These are phyloP conservation scores for Stomatorhinus ivindoensis DNA, from an alignment of 2,113 vertebrate species.

Conservation along the genomic window DNA sequence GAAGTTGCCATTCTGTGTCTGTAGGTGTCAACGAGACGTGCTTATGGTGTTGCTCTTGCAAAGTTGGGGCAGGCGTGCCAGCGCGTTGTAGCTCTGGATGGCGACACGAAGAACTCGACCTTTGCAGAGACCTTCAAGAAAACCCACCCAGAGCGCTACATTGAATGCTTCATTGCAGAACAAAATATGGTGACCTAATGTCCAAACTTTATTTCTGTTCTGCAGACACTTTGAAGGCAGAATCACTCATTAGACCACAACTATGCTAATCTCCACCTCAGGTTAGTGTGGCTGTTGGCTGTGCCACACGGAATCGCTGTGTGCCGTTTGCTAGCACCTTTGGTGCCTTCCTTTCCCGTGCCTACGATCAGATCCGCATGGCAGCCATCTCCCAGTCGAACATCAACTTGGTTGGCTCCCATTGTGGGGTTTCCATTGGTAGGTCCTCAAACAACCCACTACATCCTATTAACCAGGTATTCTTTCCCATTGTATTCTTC, in stretches of 20 bases:
- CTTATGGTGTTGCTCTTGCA: slow-evolving; percentile 69
- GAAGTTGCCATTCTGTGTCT: neutral
- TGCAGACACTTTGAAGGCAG: neutral
- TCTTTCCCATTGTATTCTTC: neutral
- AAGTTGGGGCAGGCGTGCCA: slow-evolving; percentile 63
- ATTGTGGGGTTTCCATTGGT: slow-evolving; percentile 75
- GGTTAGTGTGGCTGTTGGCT: slow-evolving; percentile 77
- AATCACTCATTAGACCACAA: neutral
- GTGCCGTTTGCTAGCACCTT: slow-evolving; percentile 74
- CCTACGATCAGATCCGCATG: slow-evolving; percentile 82
- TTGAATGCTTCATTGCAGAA: slow-evolving; percentile 78
- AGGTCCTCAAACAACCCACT: slow-evolving; percentile 29
- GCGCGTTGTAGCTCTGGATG: slow-evolving; percentile 69
- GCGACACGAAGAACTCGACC: slow-evolving; percentile 78
- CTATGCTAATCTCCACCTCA: slow-evolving; percentile 33
- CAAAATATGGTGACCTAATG: slow-evolving; percentile 70
- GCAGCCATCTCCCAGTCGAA: slow-evolving; percentile 75
- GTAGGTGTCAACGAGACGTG: slow-evolving; percentile 69
- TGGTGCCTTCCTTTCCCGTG: slow-evolving; percentile 67
- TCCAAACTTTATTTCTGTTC: neutral
- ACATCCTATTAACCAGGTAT: neutral
- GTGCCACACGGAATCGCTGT: slow-evolving; percentile 61
- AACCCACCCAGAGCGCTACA: slow-evolving; percentile 68
- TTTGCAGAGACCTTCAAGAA: slow-evolving; percentile 72
- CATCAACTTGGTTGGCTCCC: slow-evolving; percentile 74